Conservation (phyloP, 2,797 vertebrate genomes). For the Neoniphon sammara region DNA sequence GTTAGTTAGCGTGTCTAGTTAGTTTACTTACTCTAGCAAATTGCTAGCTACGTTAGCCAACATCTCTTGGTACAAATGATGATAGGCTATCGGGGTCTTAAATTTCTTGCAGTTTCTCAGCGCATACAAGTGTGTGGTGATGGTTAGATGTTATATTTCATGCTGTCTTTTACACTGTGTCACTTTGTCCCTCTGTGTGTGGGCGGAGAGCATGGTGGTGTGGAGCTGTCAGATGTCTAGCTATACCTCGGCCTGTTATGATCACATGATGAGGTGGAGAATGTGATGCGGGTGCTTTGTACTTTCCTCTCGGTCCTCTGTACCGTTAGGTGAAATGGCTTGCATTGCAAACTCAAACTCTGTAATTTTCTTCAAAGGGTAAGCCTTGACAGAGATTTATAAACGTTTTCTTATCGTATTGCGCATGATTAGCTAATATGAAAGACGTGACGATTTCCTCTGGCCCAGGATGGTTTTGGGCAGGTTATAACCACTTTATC, state of each 20-base stretch:
- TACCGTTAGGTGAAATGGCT: constrained; percentile 33
- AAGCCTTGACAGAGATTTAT: background rate
- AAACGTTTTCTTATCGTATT: too few species aligned
- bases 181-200: background rate
- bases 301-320: constrained; percentile 15
- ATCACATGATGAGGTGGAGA: constrained; percentile 71
- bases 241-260: constrained; percentile 60
- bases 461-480: too few species aligned
- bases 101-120: background rate
- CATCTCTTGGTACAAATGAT: background rate
- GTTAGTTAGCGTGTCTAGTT: too few species aligned
- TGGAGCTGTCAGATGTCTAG: constrained; percentile 15
- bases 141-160: background rate
- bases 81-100: background rate
- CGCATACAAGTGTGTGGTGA: background rate
- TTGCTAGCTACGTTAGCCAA: background rate
- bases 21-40: too few species aligned
- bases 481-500: too few species aligned
- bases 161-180: background rate
- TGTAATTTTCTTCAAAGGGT: constrained; percentile 47
- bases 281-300: constrained; percentile 46
- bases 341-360: constrained; percentile 27
- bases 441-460: background rate
- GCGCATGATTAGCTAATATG: background rate
- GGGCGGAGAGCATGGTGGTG: background rate